These are phyloP conservation scores for Echinometra lucunter DNA, from an alignment of 53 echinoderm and acorn worm species.

Conservation along the genomic window DNA sequence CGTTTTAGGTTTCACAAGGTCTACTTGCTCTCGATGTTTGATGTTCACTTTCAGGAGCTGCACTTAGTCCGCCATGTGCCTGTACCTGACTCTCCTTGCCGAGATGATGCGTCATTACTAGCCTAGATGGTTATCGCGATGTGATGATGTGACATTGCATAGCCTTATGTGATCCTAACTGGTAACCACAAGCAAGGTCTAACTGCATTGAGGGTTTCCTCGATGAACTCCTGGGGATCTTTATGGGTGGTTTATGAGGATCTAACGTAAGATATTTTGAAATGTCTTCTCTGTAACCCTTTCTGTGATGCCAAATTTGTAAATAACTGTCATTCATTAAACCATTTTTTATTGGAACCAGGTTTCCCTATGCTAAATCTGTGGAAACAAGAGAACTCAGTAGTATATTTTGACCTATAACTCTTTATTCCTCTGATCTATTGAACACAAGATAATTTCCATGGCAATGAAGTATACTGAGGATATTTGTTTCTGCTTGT, in stretches of 20 bases:
- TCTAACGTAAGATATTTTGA: not conserved
- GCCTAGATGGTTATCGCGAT: slow-evolving; percentile 20
- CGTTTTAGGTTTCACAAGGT: not conserved
- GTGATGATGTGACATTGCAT: slow-evolving; percentile 51
- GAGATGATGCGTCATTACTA: not conserved
- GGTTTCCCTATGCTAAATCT: no score
- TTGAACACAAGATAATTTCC: no score
- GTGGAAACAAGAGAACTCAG: no score
- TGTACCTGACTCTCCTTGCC: not conserved
- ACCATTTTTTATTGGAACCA: no score
- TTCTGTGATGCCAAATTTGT: no score
- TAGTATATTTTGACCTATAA: no score
- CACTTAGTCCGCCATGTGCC: not conserved
- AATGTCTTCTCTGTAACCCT: not conserved
- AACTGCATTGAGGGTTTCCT: slow-evolving; percentile 17
- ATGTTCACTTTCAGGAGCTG: not conserved
- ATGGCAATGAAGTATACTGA: no score
- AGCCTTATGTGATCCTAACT: not conserved
- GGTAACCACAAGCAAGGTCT: slow-evolving; percentile 22
- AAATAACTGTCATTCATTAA: no score
- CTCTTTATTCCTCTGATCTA: no score
- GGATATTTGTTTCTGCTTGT: no score
- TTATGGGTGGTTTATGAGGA: not conserved
- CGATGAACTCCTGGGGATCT: not conserved
- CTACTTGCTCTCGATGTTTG: not conserved